A percentile compares a stretch with the other conserved stretches of the same genome.
Conservation (phyloP, 2,113 vertebrate genomes). For the Dromaius novaehollandiae region DNA sequence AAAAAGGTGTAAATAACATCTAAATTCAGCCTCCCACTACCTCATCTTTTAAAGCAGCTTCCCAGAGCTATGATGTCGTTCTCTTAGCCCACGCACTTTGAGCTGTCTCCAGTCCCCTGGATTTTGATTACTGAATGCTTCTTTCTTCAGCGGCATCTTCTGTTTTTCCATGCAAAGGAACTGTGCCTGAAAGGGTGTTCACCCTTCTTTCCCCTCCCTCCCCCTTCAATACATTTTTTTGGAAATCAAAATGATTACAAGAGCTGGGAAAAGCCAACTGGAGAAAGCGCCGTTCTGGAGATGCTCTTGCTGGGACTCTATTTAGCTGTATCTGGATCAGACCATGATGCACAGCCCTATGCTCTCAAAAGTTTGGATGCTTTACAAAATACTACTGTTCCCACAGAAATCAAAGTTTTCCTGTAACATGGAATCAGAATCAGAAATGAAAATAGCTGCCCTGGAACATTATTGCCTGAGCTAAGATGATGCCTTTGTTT, state of each 20-base stretch:
- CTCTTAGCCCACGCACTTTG: slow-evolving; percentile 23
- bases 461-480: neutral
- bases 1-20: slow-evolving; percentile 18
- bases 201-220: neutral
- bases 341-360: neutral
- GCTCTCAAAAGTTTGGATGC: slow-evolving; percentile 17
- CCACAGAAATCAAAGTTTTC: slow-evolving; percentile 47
- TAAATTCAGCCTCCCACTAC: slow-evolving; percentile 19
- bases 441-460: slow-evolving; percentile 34
- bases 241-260: neutral
- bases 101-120: neutral
- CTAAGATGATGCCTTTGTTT: neutral
- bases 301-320: neutral
- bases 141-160: neutral
- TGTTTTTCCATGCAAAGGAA: neutral
- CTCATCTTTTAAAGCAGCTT: slow-evolving; percentile 25
- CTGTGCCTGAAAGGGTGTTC: neutral
- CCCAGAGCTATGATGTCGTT: neutral
- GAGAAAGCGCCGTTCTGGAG: neutral
- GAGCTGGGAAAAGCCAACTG: neutral
- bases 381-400: slow-evolving; percentile 28
- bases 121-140: slow-evolving; percentile 22
- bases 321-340: neutral
- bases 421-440: slow-evolving; percentile 11
- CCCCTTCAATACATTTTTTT: neutral